Evolutionary conservation across 2,888 invertebrate species (phyloP), one percentile per base, ranked within the genome.

Genomic region (Brachyptera putata): DNA sequence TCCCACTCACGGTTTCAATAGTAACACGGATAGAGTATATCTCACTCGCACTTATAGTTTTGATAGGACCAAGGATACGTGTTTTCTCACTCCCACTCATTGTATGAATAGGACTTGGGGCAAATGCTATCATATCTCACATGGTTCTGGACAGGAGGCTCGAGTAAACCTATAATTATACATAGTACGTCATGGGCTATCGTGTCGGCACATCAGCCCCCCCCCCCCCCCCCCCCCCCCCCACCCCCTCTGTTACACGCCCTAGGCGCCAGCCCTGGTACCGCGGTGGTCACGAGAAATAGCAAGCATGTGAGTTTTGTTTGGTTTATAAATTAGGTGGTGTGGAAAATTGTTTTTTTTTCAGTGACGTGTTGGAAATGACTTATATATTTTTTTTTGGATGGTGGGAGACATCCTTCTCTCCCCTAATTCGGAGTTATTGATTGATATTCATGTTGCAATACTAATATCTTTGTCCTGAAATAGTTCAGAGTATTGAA

Each of bases 91-190:
- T 57, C 30, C 46, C 26, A 36, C 57, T 48, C 57, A 30, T 22
- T 11, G 56, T 21, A 1, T 18, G 13, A 43, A 30, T 16, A 14
- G 22, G 21, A 25, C n/a, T n/a, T n/a, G 26, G 37, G 55, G 59
- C 59, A 37, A n/a, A 53, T 53, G 50, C 37, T 59, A 41, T 53
- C 59, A 59, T 59, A 59, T 59, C 59, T 59, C 59, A 59, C 59
- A 58, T 48, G 46, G 41, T 34, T 21, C 24, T 22, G 36, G 25
- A 41, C 22, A 53, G 48, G 57, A 48, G 36, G 57, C 18, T 43
- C 22, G 24, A 43, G 16, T 36, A 41, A 41, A 50, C 59, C 59
- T 59, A 26, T 59, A 59, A 59, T 59, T 59, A 59, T 53, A 39
- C 18, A 5, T 43, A 59, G 39, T 59, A 59, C 59, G 59, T 59